Conservation (phyloP, 2,888 invertebrate genomes). For the Disparrhopalites patrizii region DNA sequence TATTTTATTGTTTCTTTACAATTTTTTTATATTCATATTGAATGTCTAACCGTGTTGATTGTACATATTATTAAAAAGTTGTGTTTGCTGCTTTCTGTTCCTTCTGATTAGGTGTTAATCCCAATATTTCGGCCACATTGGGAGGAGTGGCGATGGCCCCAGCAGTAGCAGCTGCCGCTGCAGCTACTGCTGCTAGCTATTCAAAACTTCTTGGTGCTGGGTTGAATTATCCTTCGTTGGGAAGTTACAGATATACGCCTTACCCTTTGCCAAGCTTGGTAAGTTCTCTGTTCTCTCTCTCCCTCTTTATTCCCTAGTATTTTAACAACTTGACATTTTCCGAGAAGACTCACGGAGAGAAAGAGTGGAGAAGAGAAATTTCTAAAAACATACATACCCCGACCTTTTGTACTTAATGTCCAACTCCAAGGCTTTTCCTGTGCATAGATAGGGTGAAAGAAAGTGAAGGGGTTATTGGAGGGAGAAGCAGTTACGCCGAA, state of each 20-base stretch:
- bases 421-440: too few relatives aligned
- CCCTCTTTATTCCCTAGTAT: neutral
- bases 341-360: neutral
- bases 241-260: conserved; percentile 48
- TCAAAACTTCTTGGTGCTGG: conserved; percentile 46
- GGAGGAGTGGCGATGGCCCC: conserved; percentile 45
- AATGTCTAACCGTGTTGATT: neutral
- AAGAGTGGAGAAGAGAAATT: too few relatives aligned
- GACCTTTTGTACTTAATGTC: too few relatives aligned
- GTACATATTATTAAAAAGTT: too few relatives aligned
- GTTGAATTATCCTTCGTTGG: conserved; percentile 47
- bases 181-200: conserved; percentile 43
- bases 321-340: conserved; percentile 7
- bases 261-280: conserved; percentile 48
- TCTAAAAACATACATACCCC: too few relatives aligned
- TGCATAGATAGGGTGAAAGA: too few relatives aligned
- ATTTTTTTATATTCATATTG: neutral
- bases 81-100: too few relatives aligned
- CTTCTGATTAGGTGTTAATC: conserved; percentile 22
- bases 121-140: conserved; percentile 35
- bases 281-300: conserved; percentile 29
- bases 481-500: too few relatives aligned
- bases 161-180: conserved; percentile 39
- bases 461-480: too few relatives aligned
- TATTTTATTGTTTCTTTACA: too few relatives aligned